Evolutionary conservation across 2,888 invertebrate genomes (phyloP).

Genomic region (Anoplius nigerrimus): DNA sequence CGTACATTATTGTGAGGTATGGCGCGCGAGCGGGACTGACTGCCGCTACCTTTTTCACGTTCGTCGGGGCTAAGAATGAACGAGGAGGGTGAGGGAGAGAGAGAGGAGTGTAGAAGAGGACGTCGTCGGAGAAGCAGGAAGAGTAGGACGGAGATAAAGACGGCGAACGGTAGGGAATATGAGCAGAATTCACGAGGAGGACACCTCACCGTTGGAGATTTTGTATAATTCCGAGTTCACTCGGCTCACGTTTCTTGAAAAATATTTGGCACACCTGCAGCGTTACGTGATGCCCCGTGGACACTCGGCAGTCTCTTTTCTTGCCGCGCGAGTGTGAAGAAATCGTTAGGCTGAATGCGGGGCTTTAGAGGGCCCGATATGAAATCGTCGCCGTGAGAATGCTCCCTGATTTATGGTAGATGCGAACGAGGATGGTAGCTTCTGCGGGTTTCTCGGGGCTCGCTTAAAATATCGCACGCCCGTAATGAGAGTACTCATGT

Average conservation of each 20-base stretch:
- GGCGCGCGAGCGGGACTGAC: slow-evolving; percentile 31
- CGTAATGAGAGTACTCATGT: too few relatives aligned
- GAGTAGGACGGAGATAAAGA: slow-evolving; percentile 10
- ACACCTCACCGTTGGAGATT: slow-evolving; percentile 44
- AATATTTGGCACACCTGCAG: slow-evolving; percentile 56
- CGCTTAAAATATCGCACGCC: too few relatives aligned
- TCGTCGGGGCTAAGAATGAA: slow-evolving; percentile 12
- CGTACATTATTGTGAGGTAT: slow-evolving; percentile 38
- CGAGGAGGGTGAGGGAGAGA: background rate
- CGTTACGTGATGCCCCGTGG: slow-evolving; percentile 58
- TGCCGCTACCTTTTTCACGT: slow-evolving; percentile 13
- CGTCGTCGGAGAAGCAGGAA: background rate
- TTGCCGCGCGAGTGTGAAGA: slow-evolving; percentile 28
- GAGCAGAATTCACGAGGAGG: slow-evolving; percentile 27
- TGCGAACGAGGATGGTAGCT: too few relatives aligned
- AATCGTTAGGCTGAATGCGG: slow-evolving; percentile 28
- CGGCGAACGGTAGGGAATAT: background rate
- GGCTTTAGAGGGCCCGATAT: background rate
- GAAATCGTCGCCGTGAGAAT: too few relatives aligned
- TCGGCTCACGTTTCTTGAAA: slow-evolving; percentile 43
- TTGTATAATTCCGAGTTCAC: slow-evolving; percentile 45
- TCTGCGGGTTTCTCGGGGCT: too few relatives aligned
- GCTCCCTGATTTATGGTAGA: too few relatives aligned
- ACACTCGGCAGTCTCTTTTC: slow-evolving; percentile 28
- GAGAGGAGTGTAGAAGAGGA: too few relatives aligned